Base-by-base conservation (phyloP, 92 coral and sea anemone species). In the Phenganax marumi region DNA sequence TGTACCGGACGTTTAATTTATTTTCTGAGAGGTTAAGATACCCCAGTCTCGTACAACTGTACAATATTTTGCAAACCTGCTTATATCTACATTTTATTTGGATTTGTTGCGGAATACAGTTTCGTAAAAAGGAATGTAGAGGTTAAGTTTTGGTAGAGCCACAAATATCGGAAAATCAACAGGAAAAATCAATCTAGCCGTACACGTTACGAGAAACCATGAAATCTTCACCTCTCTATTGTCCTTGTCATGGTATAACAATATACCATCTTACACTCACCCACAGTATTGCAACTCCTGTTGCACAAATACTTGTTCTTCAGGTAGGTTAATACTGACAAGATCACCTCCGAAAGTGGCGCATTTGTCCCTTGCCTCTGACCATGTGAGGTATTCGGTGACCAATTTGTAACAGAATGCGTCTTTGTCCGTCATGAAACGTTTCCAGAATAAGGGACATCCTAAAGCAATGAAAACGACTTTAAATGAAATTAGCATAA, bases 371-470 rank as follows among this genome's bases (percentile, higher is more conserved):
- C 98, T 89, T 47, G 98, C 98, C 5, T 78, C 91, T 47, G 91
- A 92, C 98, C 98, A 95, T 12, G 91, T 76, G 5, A 85, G 63
- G 72, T 90, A 90, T 16, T 95, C 98, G 18, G 97, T 81, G 79
- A 89, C 83, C 52, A 91, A 53, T 81, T 88, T 92, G 77, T 92
- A 89, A 26, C 98, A 95, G 81, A 77, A 92, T 11, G 89, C 87
- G 66, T 91, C 91, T 9, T 81, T 88, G 79, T 93, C 95, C 26
- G 91, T 89, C 56, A 93, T 91, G 71, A 86, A 92, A 12, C 98
- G 97, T 69, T 91, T 90, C 98, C 98, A 95, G 74, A 93, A 95
- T 63, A 86, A 58, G 17, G 97, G 98, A 58, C 98, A 95, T 73
- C 85, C 98, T 95, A 83, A 21, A 10, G 39, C 16, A 58, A 73